Percentiles rank a stretch among this genome's conserved stretches.
phyloP scores from a whole-genome alignment of 2,113 vertebrate genomes.

The Monarcha castaneiventris region DNA sequence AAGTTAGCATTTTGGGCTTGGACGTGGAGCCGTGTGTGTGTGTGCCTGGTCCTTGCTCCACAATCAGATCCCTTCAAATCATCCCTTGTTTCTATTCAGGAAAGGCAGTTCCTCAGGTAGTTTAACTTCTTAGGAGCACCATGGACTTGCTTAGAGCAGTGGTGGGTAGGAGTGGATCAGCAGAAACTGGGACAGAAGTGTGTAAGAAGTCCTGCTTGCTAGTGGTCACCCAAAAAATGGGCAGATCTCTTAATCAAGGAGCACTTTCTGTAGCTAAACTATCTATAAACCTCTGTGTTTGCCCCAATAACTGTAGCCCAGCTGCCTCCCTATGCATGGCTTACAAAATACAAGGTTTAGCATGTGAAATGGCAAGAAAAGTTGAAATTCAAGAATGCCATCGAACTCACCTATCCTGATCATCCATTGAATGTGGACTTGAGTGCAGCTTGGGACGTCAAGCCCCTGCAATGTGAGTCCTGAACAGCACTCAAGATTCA shows the following conservation, averaged over 20 bases:
- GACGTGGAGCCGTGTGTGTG: rapidly evolving
- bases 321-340: not conserved
- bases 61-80: not conserved
- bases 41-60: not conserved
- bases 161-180: not conserved
- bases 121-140: not conserved
- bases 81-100: not conserved
- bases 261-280: not conserved
- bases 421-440: not conserved
- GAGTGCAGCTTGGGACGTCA: not conserved
- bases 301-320: not conserved
- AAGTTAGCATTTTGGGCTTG: not conserved
- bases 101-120: not conserved
- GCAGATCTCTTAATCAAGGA: not conserved
- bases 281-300: not conserved
- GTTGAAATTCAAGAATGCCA: not conserved
- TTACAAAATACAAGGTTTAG: not conserved
- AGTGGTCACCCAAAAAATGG: rapidly evolving
- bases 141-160: not conserved
- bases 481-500: not conserved
- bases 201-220: not conserved
- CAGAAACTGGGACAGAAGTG: not conserved
- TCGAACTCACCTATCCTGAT: not conserved
- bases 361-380: not conserved
- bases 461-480: not conserved